Conservation (phyloP, 2,113 vertebrate genomes). For the Atractosteus spatula region DNA sequence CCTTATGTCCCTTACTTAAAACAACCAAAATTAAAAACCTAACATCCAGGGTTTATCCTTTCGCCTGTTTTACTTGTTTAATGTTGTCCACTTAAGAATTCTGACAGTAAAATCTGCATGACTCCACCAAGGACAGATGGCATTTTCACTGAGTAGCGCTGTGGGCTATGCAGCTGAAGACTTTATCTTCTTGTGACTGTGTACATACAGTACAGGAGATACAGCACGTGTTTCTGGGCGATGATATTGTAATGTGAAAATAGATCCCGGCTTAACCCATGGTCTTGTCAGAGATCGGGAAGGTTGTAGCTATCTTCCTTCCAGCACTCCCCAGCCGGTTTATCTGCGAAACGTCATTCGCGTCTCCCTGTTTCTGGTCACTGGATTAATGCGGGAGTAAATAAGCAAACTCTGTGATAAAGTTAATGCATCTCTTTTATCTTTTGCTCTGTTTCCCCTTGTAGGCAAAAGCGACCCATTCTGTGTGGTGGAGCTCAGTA, state of each 20-base stretch:
- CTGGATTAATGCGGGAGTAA: conserved; percentile 31
- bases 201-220: conserved; percentile 25
- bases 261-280: conserved; percentile 34
- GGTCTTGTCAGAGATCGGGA: conserved; percentile 14
- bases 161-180: conserved; percentile 39
- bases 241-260: conserved; percentile 39
- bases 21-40: too few relatives aligned
- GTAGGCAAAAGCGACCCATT: conserved; percentile 97
- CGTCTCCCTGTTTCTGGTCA: conserved; percentile 4
- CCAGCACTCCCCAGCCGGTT: conserved; percentile 23
- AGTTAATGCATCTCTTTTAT: conserved; percentile 25
- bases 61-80: too few relatives aligned
- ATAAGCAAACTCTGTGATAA: conserved; percentile 24
- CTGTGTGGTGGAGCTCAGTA: conserved; percentile 95
- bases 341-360: conserved; percentile 28
- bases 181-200: conserved; percentile 51
- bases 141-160: conserved; percentile 26
- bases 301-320: conserved; percentile 33
- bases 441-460: conserved; percentile 29
- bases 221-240: conserved; percentile 17
- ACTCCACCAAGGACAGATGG: too few relatives aligned
- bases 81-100: too few relatives aligned
- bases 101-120: too few relatives aligned
- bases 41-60: too few relatives aligned
- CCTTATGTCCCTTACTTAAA: too few relatives aligned